Base-by-base conservation (phyloP, 1,140 invertebrate species). In the Laodelphax striatellus region DNA sequence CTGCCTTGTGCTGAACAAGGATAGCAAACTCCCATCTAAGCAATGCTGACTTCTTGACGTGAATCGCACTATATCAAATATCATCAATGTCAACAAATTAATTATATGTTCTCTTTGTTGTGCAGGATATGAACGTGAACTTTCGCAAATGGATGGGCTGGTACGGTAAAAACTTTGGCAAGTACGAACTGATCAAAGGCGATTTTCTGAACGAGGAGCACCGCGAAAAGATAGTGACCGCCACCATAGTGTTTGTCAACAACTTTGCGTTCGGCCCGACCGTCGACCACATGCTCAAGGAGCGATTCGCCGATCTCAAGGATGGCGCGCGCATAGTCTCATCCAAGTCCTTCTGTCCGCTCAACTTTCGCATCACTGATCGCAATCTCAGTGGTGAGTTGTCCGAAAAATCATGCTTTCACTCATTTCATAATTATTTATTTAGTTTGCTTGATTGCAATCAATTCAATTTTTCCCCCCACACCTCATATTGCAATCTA, bases 191-290 rank as follows among this genome's bases (percentile, higher is more conserved):
- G 61, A 84, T 95, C 50, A 93, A 92, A 71, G 94, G 94, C 9
- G 94, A 98, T 72, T 98, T 98, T 75, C 78, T 98, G 61, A 82
- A 83, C 62, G 88, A 93, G 66, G 86, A 93, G 70, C 88, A 94
- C 74, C 83, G 89, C 64, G 93, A 97, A 71, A 92, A 87, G 71
- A 94, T 97, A 66, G 92, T 90, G 63, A 84, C 83, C 64, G 88
- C 94, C 5, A 89, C 92, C 41, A 89, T 98, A 68, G 92, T 98
- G 50, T 98, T 98, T 79, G 94, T 97, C 5, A 98, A 98, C 77
- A 98, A 98, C 79, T 98, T 96, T 79, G 94, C 95, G 42, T 98
- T 98, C 73, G 95, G 95, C 16, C 94, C 96, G 34, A 87, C 85
- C 60, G 94, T 98, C 14, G 95, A 98, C 77, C 94, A 98, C 76